Percentiles rank a stretch among this genome's conserved stretches.
Evolutionary conservation across 1,140 invertebrate species (phyloP).

Genomic region (Stenopsyche tienmushanensis): DNA sequence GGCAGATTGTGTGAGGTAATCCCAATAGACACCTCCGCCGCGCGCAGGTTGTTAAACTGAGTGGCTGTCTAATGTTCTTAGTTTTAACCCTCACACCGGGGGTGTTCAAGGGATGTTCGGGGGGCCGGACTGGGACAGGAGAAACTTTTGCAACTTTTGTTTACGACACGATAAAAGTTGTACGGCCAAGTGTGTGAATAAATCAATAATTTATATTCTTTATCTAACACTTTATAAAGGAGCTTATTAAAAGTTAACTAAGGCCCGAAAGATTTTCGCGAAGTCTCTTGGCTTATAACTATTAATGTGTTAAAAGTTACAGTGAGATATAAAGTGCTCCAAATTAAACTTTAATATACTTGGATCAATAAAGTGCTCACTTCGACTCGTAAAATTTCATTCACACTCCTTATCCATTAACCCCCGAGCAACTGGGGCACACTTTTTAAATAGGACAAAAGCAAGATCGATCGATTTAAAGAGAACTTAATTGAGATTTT

Average conservation of each 20-base stretch:
- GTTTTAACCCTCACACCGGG: slow-evolving; percentile 34
- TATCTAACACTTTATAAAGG: neutral
- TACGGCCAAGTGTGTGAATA: slow-evolving; percentile 27
- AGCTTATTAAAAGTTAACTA: slow-evolving; percentile 10
- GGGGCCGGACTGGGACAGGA: neutral
- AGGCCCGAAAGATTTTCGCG: neutral
- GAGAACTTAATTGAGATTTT: no score
- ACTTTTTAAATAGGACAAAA: no score
- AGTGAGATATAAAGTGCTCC: no score
- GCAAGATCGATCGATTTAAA: no score
- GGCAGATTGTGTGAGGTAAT: slow-evolving; percentile 42
- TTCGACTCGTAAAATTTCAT: no score
- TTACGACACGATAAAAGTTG: slow-evolving; percentile 31
- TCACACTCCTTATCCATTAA: no score
- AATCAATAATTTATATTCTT: slow-evolving; percentile 27
- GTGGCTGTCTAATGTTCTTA: slow-evolving; percentile 42
- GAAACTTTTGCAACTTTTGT: slow-evolving; percentile 25
- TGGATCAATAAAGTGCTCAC: no score
- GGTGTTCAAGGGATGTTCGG: no score
- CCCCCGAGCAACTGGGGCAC: no score
- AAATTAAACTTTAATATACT: no score
- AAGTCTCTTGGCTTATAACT: no score
- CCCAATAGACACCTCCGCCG: slow-evolving; percentile 41
- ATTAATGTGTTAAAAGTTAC: no score
- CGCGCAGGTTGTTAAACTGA: slow-evolving; percentile 42